These are phyloP conservation scores for Silurus lanzhouensis DNA, from an alignment of 2,797 vertebrate genomes.

Conservation along the genomic window DNA sequence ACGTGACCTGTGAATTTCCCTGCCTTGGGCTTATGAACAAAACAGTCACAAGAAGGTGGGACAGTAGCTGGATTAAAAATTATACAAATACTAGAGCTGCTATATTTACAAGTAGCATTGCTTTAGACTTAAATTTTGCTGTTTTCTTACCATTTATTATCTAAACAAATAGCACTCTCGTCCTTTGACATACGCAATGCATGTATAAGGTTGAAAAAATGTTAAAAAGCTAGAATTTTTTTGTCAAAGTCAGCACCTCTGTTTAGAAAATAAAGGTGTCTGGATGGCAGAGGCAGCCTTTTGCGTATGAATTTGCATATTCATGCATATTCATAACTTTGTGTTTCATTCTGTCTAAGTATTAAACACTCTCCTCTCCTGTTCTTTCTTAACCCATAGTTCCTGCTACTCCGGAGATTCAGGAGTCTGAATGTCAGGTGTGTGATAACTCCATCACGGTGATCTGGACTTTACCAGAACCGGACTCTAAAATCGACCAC, in stretches of 20 bases:
- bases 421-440: constrained; percentile 84
- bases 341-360: background rate
- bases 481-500: constrained; percentile 91
- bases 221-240: too few relatives aligned
- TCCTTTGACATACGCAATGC: background rate
- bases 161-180: background rate
- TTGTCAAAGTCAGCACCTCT: background rate
- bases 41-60: background rate
- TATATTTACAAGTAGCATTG: background rate
- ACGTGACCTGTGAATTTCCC: background rate
- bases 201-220: background rate
- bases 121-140: background rate
- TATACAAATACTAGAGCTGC: background rate
- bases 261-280: background rate
- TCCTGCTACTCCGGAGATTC: constrained; percentile 88
- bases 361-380: background rate
- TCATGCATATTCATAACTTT: background rate
- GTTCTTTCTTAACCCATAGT: constrained; percentile 69
- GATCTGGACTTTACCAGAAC: constrained; percentile 83
- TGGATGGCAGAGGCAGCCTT: background rate
- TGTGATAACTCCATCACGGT: constrained; percentile 88
- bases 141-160: background rate
- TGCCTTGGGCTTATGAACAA: background rate
- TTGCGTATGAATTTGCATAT: background rate
- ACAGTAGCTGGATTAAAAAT: background rate